Base-by-base conservation (phyloP, 2,113 vertebrate species). In the Quiscalus mexicanus region DNA sequence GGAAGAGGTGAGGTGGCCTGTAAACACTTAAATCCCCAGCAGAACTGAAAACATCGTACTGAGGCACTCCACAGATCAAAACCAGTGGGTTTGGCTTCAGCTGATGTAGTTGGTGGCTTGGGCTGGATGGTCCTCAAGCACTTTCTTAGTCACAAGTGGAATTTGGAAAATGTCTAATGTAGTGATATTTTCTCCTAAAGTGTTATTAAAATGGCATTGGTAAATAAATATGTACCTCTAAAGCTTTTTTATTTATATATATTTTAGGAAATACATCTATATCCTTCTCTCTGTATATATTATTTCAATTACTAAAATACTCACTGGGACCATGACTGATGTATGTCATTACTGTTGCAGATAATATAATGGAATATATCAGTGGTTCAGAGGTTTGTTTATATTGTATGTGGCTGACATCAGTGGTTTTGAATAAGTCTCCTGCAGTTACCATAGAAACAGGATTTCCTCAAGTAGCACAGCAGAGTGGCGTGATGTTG, bases 371-470 rank as follows among this genome's bases (percentile, higher is more conserved):
- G 67, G 83, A 93, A 96, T 70, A 73, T 84, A 92, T 87, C 56
- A 92, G 88, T 86, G 41, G 10, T 93, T 97, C 90, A 79, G 75
- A 83, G 64, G 42, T 93, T 95, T 95, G 22, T 93, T n/a, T 78
- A 73, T 92, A 63, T n/a, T 85, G 70, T 91, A 68, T 85, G 84
- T 93, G 87, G 84, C 60, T 96, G 87, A 97, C 87, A 93, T 96
- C 92, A 94, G 55, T 81, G 92, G 31, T 84, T 97, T 83, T 74
- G 90, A 97, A 91, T 94, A 96, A 80, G 52, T 95, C 90, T 97
- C 60, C 75, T 60, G 84, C 81, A 87, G 97, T 98, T 97, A 68
- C 98, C 96, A 97, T 98, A 93, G 98, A 93, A 98, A 98, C 98
- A 93, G 67, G 92, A 93, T 94, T 97, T 97, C 74, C 94, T 95